phyloP scores from a whole-genome alignment of 2,797 vertebrate genomes.

The Coregonus suidteri region DNA sequence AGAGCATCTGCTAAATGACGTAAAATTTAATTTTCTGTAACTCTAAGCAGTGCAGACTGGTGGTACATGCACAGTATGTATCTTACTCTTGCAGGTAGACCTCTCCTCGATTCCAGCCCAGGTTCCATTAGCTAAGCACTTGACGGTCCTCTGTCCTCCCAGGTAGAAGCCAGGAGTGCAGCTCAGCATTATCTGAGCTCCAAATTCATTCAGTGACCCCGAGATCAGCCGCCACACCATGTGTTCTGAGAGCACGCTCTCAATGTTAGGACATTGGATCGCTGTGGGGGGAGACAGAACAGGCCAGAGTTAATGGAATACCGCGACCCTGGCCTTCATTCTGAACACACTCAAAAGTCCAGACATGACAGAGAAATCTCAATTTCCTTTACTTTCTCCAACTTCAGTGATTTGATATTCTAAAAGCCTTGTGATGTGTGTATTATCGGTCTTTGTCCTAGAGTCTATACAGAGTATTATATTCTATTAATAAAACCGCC shows the following conservation, averaged over 20 bases:
- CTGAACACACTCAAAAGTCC: background rate
- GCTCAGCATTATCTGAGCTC: conserved; percentile 89
- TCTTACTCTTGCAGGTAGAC: conserved; percentile 81
- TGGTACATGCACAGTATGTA: conserved; percentile 11
- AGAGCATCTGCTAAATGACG: too few species aligned
- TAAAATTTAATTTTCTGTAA: background rate
- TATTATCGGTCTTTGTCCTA: background rate
- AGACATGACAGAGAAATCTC: conserved; percentile 5
- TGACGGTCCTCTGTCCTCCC: conserved; percentile 76
- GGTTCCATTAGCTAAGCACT: conserved; percentile 80
- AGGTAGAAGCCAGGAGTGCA: conserved; percentile 90
- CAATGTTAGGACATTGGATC: conserved; percentile 85
- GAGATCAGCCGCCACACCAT: conserved; percentile 87
- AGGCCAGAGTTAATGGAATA: conserved; percentile 27
- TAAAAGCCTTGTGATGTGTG: background rate
- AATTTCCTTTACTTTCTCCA: background rate
- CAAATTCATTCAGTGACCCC: conserved; percentile 85
- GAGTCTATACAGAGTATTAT: background rate
- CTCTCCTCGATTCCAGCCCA: conserved; percentile 76
- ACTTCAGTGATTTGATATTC: background rate
- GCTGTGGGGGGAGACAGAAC: conserved; percentile 73
- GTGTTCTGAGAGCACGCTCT: conserved; percentile 86
- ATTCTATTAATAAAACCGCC: background rate
- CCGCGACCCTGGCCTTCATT: too few species aligned
- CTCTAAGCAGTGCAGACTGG: background rate